A percentile compares a stretch with the other conserved stretches of the same genome.
Evolutionary conservation across 2,113 vertebrate genomes (phyloP).

Genomic region (Chaetodon auriga): DNA sequence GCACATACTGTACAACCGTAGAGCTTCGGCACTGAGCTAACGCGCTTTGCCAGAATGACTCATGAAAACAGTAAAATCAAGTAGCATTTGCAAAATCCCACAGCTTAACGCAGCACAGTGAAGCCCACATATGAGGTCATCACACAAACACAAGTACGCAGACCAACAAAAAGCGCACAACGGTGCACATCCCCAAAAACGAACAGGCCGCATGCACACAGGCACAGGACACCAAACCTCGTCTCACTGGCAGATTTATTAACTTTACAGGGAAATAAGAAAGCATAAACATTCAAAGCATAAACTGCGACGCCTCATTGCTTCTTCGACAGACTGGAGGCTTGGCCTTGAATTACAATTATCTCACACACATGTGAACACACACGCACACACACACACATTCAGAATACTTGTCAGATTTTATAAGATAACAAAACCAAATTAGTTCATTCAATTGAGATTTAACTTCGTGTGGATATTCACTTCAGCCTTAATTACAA

Average conservation of each 20-base stretch:
- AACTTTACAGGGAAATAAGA: constrained; percentile 45
- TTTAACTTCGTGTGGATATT: constrained; percentile 60
- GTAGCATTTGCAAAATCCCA: constrained; percentile 2
- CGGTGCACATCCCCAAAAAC: background rate
- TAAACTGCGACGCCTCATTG: constrained; percentile 63
- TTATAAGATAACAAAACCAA: constrained; percentile 60
- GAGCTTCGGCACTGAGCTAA: too few relatives aligned
- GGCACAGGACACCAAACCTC: background rate
- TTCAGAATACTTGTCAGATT: constrained; percentile 45
- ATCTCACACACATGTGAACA: background rate
- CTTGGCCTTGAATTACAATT: constrained; percentile 55
- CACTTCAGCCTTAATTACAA: constrained; percentile 70
- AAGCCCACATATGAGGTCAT: background rate
- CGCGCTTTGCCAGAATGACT: too few relatives aligned
- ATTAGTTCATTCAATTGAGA: constrained; percentile 56
- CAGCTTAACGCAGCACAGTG: background rate
- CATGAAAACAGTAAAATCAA: background rate
- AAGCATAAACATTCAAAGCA: constrained; percentile 34
- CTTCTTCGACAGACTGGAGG: constrained; percentile 43
- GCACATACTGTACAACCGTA: too few relatives aligned
- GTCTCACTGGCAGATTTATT: constrained; percentile 27
- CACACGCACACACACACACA: constrained; percentile 7
- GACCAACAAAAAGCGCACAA: background rate
- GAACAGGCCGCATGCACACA: background rate
- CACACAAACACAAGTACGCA: background rate